Base-by-base conservation (phyloP, 2,113 vertebrate species). In the Nothobranchius kuhntae region DNA sequence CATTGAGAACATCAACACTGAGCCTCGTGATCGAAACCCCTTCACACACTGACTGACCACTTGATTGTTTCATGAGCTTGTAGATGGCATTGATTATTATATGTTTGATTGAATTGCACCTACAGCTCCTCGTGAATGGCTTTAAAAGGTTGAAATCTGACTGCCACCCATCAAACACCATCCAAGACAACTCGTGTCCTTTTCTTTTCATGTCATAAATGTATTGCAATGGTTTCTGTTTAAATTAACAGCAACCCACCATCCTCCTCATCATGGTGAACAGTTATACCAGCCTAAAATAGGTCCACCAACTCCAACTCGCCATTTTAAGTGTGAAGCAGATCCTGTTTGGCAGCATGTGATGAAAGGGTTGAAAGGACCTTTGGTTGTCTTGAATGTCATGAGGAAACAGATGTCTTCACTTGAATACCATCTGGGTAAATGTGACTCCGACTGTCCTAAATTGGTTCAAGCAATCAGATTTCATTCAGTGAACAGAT, bases 401-500 rank as follows among this genome's bases (percentile, higher is more conserved):
- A 30, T 40, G 35, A 46, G 57, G 13, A 53, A 6, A 65, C 50
- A 15, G 12, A 60, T 70, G 51, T 30, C 30, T 48, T 45, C 26
- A 58, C 54, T 60, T 60, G 42, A 46, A 46, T 60, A 47, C 24
- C 9, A 50, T 70, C 44, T 46, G 24, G n/a, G 53, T 35, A 30
- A 57, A 62, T 35, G 55, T 44, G 15, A 65, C 13, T 58, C 51
- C 42, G 47, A 61, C 30, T 50, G 0, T 54, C n/a, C 54, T 55
- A n/a, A 71, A 24, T 35, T 46, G 13, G 17, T 38, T 74, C 48
- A 53, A 1, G 7, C 56, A 53, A 45, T 71, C 4, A 59, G 45
- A 40, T 56, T 62, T 59, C 24, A 70, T 56, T 53, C 38, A 66
- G 9, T 30, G 30, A 56, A 30, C 9, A 17, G 15, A 62, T 57